These are phyloP conservation scores for Cichlasoma orientale DNA, from an alignment of 2,797 vertebrate genomes.

Conservation along the genomic window DNA sequence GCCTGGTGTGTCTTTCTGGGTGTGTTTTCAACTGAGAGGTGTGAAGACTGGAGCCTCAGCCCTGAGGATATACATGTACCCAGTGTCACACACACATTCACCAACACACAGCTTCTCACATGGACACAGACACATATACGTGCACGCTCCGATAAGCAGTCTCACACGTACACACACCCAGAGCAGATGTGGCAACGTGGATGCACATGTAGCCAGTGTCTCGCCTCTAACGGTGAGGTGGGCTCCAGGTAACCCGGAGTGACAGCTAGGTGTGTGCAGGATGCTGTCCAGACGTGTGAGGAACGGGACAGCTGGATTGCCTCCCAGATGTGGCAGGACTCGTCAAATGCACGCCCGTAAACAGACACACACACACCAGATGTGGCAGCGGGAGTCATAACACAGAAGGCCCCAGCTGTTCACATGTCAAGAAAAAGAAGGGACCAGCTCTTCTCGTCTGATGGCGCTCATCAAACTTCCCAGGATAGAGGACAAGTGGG, in stretches of 20 bases:
- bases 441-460: constrained; percentile 34
- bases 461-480: constrained; percentile 44
- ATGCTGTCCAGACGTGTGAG: constrained; percentile 57
- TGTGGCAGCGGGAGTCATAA: constrained; percentile 67
- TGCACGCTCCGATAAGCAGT: constrained; percentile 13
- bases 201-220: constrained; percentile 45
- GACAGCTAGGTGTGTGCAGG: constrained; percentile 71
- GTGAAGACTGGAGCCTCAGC: constrained; percentile 67
- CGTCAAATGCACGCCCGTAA: constrained; percentile 25
- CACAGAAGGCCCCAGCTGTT: constrained; percentile 68
- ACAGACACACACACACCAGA: constrained; percentile 47
- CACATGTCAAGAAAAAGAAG: constrained; percentile 49
- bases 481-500: constrained; percentile 43
- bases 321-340: constrained; percentile 66
- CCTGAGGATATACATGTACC: constrained; percentile 65
- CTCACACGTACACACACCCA: constrained; percentile 3
- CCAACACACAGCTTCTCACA: constrained; percentile 32
- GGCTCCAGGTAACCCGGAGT: constrained; percentile 71
- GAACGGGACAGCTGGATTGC: constrained; percentile 56
- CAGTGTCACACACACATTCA: constrained; percentile 36
- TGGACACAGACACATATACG: constrained; percentile 18
- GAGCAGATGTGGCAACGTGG: constrained; percentile 41
- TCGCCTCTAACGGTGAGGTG: constrained; percentile 59
- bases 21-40: constrained; percentile 69
- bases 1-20: constrained; percentile 62